Conservation (phyloP, 2,113 vertebrate genomes). For the Clinocottus analis region DNA sequence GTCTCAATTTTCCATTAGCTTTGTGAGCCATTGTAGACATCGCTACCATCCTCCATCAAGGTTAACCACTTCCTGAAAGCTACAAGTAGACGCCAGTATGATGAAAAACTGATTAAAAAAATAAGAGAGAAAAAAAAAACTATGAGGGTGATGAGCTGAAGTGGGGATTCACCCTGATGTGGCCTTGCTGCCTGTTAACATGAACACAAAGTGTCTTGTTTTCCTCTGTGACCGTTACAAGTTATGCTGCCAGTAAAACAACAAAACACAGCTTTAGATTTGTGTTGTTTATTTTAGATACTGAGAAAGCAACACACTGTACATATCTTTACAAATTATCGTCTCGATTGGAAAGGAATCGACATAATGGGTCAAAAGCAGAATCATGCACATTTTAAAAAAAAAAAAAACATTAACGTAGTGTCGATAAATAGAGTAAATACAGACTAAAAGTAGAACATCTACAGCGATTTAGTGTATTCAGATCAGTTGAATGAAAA, state of each 20-base stretch:
- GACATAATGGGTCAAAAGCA: background rate
- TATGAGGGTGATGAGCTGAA: constrained; percentile 26
- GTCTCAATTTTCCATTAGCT: constrained; percentile 50
- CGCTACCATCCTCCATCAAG: constrained; percentile 42
- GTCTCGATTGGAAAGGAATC: background rate
- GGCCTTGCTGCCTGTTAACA: background rate
- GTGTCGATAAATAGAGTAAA: background rate
- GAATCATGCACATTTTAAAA: background rate
- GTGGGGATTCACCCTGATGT: background rate
- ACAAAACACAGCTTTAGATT: background rate
- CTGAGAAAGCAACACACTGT: background rate
- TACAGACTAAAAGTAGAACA: background rate
- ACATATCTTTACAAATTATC: background rate
- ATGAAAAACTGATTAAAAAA: constrained; percentile 24
- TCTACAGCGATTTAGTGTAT: constrained; percentile 9
- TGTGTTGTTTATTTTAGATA: background rate
- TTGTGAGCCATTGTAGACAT: constrained; percentile 30
- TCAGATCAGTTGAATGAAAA: constrained; percentile 29
- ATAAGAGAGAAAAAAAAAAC: background rate
- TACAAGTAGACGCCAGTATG: constrained; percentile 13
- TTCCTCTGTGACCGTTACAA: constrained; percentile 4
- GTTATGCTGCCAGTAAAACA: background rate
- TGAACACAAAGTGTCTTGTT: background rate
- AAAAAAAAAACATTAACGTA: background rate
- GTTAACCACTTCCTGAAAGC: constrained; percentile 72